phyloP scores from a whole-genome alignment of 1,140 invertebrate species.

The Leptoteleia sp. region DNA sequence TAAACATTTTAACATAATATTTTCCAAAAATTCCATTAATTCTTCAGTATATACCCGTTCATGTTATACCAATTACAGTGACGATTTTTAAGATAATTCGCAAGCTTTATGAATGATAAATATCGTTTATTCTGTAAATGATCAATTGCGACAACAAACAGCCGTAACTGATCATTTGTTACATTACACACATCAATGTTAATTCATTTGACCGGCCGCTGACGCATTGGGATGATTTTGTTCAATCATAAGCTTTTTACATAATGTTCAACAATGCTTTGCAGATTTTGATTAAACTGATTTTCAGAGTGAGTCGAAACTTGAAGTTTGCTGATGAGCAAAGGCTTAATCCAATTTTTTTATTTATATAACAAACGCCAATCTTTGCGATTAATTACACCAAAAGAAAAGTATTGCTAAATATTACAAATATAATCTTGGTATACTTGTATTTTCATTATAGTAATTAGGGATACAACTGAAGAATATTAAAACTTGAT shows the following conservation, averaged over 20 bases:
- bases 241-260: slow-evolving; percentile 44
- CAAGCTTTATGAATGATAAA: slow-evolving; percentile 3
- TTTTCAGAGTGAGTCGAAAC: slow-evolving; percentile 27
- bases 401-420: no score
- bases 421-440: no score
- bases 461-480: no score
- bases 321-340: slow-evolving; percentile 9
- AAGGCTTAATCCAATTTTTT: slow-evolving; percentile 29
- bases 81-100: slow-evolving; percentile 14
- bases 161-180: slow-evolving; percentile 30
- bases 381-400: no score
- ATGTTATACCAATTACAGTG: no score
- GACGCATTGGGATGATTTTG: slow-evolving; percentile 44
- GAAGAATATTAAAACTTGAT: no score
- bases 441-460: no score
- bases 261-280: slow-evolving; percentile 28
- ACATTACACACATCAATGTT: slow-evolving; percentile 48
- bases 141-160: slow-evolving; percentile 55
- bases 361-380: slow-evolving; percentile 30
- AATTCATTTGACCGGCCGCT: slow-evolving; percentile 59
- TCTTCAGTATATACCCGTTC: no score
- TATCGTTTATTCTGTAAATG: slow-evolving; percentile 15
- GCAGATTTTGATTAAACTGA: slow-evolving; percentile 50
- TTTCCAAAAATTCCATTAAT: no score
- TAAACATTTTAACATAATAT: no score